Conservation (phyloP, 2,888 invertebrate genomes). For the Sesia apiformis region DNA sequence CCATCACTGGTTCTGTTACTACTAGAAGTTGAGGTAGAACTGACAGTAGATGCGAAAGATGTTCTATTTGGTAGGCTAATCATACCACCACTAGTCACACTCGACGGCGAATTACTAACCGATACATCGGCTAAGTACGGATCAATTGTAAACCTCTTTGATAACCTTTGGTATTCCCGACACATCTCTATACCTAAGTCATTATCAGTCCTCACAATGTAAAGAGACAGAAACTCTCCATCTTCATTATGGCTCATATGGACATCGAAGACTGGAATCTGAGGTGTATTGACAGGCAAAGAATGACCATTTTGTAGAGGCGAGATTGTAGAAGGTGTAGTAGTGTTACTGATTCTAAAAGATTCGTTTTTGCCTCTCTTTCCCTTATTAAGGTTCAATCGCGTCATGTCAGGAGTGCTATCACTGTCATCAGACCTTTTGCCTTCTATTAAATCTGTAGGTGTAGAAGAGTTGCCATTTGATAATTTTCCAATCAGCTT, state of each 20-base stretch:
- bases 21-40: constrained; percentile 52
- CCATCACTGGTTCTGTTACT: constrained; percentile 62
- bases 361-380: constrained; percentile 51
- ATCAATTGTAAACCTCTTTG: constrained; percentile 61
- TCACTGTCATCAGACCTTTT: constrained; percentile 42
- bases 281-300: constrained; percentile 48
- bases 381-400: constrained; percentile 35
- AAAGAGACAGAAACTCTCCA: constrained; percentile 58
- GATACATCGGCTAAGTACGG: constrained; percentile 63
- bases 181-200: constrained; percentile 65
- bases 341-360: constrained; percentile 51
- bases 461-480: constrained; percentile 63
- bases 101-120: constrained; percentile 58
- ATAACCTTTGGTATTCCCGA: constrained; percentile 62
- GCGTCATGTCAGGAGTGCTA: constrained; percentile 52
- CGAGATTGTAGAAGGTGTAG: constrained; percentile 66
- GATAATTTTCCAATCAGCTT: constrained; percentile 64
- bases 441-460: constrained; percentile 34
- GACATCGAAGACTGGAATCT: constrained; percentile 58
- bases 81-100: constrained; percentile 62
- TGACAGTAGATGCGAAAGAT: constrained; percentile 59
- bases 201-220: constrained; percentile 59
- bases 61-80: constrained; percentile 55
- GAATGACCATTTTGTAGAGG: constrained; percentile 65
- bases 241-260: constrained; percentile 62